A percentile compares a stretch with the other conserved stretches of the same genome.
These are phyloP conservation scores for Drosophila heteroneura DNA, from an alignment of 2,888 invertebrate genomes.

Conservation along the genomic window DNA sequence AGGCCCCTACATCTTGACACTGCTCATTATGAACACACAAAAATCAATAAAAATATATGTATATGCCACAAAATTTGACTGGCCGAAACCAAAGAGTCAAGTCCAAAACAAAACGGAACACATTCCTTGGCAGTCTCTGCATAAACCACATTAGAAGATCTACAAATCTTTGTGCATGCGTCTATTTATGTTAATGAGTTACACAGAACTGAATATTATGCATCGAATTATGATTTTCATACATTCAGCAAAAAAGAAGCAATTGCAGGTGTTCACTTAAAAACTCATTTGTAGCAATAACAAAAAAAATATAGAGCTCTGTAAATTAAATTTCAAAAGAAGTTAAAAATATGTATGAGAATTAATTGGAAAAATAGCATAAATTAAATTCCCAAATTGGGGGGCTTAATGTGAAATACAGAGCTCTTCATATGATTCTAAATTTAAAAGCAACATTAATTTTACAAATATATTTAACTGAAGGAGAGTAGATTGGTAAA, in stretches of 20 bases:
- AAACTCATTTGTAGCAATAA: not conserved
- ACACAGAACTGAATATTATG: constrained; percentile 52
- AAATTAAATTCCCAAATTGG: not conserved
- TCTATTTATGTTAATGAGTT: constrained; percentile 61
- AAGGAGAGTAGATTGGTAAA: not conserved
- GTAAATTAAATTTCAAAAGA: not conserved
- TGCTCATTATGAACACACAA: constrained; percentile 78
- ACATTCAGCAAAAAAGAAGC: not conserved
- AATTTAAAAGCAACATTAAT: not conserved
- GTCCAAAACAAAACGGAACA: constrained; percentile 35
- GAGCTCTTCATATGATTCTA: not conserved
- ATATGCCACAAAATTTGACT: constrained; percentile 69
- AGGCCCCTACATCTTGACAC: constrained; percentile 10
- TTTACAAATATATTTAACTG: not conserved
- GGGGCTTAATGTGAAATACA: not conserved
- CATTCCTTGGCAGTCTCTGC: constrained; percentile 54
- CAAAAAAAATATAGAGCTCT: not conserved
- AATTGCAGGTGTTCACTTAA: not conserved
- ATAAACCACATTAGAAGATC: constrained; percentile 59
- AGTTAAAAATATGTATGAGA: not conserved
- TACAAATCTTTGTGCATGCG: constrained; percentile 19
- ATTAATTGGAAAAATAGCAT: not conserved
- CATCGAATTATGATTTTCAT: not conserved
- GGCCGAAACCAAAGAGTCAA: constrained; percentile 19
- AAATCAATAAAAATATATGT: constrained; percentile 84